Evolutionary conservation across 2,888 invertebrate genomes (phyloP).

Genomic region (Drosophila algonquin): DNA sequence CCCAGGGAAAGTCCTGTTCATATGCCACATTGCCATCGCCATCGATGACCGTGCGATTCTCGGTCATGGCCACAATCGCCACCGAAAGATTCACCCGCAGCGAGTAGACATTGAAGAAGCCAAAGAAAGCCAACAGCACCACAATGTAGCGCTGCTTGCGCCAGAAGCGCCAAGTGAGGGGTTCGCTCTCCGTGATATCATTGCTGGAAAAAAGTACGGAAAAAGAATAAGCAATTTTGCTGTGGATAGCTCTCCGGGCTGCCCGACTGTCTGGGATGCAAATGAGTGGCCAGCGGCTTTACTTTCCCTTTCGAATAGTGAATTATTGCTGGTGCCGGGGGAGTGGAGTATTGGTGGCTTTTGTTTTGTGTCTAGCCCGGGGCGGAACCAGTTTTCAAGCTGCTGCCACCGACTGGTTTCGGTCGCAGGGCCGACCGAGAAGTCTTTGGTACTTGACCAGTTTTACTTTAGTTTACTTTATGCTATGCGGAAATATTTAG

Average conservation of each 20-base stretch:
- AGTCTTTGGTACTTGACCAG: conserved; percentile 7
- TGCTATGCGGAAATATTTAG: conserved; percentile 25
- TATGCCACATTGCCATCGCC: conserved; percentile 87
- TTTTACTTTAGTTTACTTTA: not conserved
- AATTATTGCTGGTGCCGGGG: conserved; percentile 7
- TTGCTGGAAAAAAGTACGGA: conserved; percentile 52
- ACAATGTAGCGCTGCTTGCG: conserved; percentile 90
- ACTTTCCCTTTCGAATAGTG: conserved; percentile 60
- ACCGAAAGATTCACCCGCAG: conserved; percentile 95
- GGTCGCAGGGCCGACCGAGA: conserved; percentile 2
- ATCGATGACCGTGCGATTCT: conserved; percentile 86
- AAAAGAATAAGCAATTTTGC: not conserved
- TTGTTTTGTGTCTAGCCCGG: conserved; percentile 39
- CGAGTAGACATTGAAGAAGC: conserved; percentile 93
- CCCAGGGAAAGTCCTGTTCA: conserved; percentile 92
- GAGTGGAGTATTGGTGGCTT: conserved; percentile 11
- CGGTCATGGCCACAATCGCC: conserved; percentile 96
- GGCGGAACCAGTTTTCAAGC: conserved; percentile 59
- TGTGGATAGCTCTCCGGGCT: not conserved
- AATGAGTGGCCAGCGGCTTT: conserved; percentile 26
- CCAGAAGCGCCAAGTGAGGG: conserved; percentile 89
- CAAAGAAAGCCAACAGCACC: conserved; percentile 91
- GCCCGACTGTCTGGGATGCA: conserved; percentile 16
- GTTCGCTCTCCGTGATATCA: conserved; percentile 80
- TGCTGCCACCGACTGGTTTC: conserved; percentile 57